Base-by-base conservation (phyloP, 92 coral and sea anemone genomes). In the Zoanthus gigantus region DNA sequence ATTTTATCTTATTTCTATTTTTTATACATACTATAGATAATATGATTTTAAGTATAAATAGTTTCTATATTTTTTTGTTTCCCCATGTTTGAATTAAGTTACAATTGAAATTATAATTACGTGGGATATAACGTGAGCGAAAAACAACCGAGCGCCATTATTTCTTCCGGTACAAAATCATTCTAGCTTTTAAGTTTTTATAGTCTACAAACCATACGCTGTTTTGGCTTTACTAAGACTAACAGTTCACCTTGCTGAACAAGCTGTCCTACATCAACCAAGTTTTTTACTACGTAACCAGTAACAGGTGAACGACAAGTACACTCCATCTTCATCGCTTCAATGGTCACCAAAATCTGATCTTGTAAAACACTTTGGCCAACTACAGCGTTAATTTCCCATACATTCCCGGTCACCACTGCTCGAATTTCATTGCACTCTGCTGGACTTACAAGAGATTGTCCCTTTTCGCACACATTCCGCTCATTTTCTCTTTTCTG, bases 271-370 rank as follows among this genome's bases (percentile, higher is more conserved):
- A 60, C 93, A 32, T 47, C 69, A 11, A 87, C 82, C 13, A 90
- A 16, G 75, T 79, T 68, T 5, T 65, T 69, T 15, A 65, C 47
- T 29, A 90, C 88, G 18, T 46, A 66, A 23, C 93, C 93, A 23
- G 90, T 34, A 63, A 16, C 67, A 50, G 93, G 93, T 11, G 87
- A 79, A 53, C 47, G 23, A 61, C 93, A 86, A 14, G 77, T 18
- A 44, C 93, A 90, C 65, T 86, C 93, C 93, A 90, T 90, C 66
- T 90, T 90, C 93, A 90, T 90, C 2, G 93, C 90, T 71, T 90
- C 93, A 50, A 90, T 46, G 29, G 82, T 79, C 37, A 65, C 87
- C 32, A 90, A 74, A 14, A 37, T 83, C 18, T 90, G 90, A 12
- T 75, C 78, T 67, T 71, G 52, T 12, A 3, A 6, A 46, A 90